Conservation (phyloP, 2,888 invertebrate species). For the Melanostoma scalare region DNA sequence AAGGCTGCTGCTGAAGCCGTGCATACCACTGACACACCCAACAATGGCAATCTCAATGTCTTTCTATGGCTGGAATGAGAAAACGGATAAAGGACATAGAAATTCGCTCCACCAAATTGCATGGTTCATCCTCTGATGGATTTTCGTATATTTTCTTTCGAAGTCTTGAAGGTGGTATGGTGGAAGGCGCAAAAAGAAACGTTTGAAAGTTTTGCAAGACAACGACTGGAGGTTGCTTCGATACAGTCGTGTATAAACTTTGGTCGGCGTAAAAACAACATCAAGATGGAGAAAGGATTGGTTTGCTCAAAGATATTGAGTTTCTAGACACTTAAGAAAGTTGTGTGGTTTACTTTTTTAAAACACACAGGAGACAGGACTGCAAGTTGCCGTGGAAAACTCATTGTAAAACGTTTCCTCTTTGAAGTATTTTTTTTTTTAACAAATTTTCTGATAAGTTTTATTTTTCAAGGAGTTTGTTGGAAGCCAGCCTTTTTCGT, state of each 20-base stretch:
- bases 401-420: no score
- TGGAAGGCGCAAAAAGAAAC: constrained; percentile 27
- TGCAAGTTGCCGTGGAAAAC: no score
- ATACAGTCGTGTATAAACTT: constrained; percentile 18
- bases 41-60: neutral
- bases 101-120: constrained; percentile 62
- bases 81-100: constrained; percentile 40
- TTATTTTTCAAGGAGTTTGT: no score
- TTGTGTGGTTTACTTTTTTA: no score
- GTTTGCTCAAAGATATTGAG: no score
- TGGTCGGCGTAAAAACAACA: neutral
- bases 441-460: no score
- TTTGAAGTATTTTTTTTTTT: no score
- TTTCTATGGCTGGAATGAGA: constrained; percentile 4
- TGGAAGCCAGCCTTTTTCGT: no score
- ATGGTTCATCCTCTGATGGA: constrained; percentile 58
- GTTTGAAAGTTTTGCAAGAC: constrained; percentile 31
- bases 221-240: constrained; percentile 33
- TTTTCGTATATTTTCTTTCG: constrained; percentile 40
- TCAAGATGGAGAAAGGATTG: no score
- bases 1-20: constrained; percentile 6
- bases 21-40: constrained; percentile 33
- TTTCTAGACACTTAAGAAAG: no score
- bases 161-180: constrained; percentile 12
- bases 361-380: no score